These are phyloP conservation scores for Amiota mariae DNA, from an alignment of 2,888 invertebrate species.

Conservation along the genomic window DNA sequence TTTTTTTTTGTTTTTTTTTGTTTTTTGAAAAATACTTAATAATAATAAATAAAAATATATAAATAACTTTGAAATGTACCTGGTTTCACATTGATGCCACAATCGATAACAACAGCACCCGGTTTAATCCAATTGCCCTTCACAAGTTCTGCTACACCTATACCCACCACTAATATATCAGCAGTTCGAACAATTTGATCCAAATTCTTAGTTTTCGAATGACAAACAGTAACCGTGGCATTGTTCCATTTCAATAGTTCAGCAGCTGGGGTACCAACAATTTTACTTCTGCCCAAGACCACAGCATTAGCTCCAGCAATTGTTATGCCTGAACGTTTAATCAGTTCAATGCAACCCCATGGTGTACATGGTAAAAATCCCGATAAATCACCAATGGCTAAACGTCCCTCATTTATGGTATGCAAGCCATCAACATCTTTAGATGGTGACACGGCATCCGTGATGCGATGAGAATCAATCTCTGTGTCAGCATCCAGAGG, in stretches of 20 bases:
- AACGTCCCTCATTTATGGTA: conserved; percentile 93
- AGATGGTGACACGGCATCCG: conserved; percentile 88
- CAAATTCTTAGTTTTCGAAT: conserved; percentile 92
- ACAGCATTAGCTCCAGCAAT: conserved; percentile 91
- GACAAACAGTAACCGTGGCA: conserved; percentile 97
- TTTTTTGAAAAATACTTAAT: background rate
- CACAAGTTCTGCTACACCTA: conserved; percentile 92
- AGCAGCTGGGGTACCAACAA: conserved; percentile 96
- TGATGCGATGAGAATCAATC: conserved; percentile 90
- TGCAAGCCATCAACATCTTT: conserved; percentile 98
- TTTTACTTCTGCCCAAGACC: conserved; percentile 96
- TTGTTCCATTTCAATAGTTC: conserved; percentile 96
- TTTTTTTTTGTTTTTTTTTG: background rate
- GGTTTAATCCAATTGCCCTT: conserved; percentile 97
- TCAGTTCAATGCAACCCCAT: conserved; percentile 89
- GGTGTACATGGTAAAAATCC: conserved; percentile 98
- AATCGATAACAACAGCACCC: conserved; percentile 98
- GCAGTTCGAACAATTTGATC: conserved; percentile 84
- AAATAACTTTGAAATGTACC: conserved; percentile 75
- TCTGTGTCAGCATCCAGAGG: conserved; percentile 88
- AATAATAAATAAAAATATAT: background rate
- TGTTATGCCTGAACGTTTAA: conserved; percentile 82
- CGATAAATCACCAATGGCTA: conserved; percentile 90
- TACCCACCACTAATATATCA: conserved; percentile 97
- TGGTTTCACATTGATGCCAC: conserved; percentile 94